Evolutionary conservation across 2,797 vertebrate species (phyloP).

Genomic region (Coregonus sp.): DNA sequence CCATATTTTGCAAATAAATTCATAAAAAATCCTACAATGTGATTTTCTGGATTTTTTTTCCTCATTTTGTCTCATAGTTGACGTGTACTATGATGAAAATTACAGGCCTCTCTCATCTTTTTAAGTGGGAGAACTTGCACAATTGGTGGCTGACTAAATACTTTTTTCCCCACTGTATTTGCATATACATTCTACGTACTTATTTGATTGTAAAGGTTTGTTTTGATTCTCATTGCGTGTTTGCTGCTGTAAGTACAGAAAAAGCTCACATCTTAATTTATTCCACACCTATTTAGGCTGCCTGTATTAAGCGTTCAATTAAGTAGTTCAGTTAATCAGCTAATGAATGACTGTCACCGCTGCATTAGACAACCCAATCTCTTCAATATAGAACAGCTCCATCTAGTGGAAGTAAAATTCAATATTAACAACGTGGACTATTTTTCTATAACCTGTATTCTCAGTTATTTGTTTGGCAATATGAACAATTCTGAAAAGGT

Average conservation of each 20-base stretch:
- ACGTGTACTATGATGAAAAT: too few species aligned
- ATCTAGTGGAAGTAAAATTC: slow-evolving; percentile 55
- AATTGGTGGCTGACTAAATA: too few species aligned
- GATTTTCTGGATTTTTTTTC: too few species aligned
- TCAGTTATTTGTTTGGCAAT: neutral
- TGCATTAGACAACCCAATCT: slow-evolving; percentile 1
- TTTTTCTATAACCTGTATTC: neutral
- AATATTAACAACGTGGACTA: neutral
- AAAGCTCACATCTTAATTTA: neutral
- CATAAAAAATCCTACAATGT: too few species aligned
- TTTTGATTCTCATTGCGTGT: neutral
- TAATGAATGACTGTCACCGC: neutral
- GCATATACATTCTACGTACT: neutral
- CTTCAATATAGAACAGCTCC: slow-evolving; percentile 45
- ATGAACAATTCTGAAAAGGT: neutral
- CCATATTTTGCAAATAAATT: too few species aligned
- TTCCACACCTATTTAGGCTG: neutral
- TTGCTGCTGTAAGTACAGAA: neutral
- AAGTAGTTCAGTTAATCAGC: neutral
- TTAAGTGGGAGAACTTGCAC: too few species aligned
- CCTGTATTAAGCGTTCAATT: slow-evolving; percentile 5
- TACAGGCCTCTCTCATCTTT: too few species aligned
- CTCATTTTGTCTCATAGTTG: too few species aligned
- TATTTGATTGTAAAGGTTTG: neutral
- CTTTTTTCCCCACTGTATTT: neutral